A percentile compares a stretch with the other conserved stretches of the same genome.
These are phyloP conservation scores for Seriola dumerili DNA, from an alignment of 2,113 vertebrate genomes.

Conservation along the genomic window DNA sequence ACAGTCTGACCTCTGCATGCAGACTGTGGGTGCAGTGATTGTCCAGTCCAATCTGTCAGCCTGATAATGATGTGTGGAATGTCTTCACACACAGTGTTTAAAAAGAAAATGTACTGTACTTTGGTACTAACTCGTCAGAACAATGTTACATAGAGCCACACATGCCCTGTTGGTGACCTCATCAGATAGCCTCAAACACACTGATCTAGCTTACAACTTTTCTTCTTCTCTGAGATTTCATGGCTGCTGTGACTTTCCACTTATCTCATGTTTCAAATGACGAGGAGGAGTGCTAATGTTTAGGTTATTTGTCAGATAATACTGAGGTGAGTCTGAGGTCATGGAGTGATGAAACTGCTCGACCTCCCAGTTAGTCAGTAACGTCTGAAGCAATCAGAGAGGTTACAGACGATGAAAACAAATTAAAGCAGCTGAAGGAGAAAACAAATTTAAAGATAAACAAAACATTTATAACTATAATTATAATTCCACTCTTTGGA, in stretches of 20 bases:
- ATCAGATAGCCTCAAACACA: background rate
- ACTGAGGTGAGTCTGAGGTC: constrained; percentile 57
- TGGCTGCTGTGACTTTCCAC: constrained; percentile 29
- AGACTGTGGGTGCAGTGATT: constrained; percentile 26
- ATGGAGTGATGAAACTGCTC: constrained; percentile 37
- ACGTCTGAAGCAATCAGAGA: constrained; percentile 50
- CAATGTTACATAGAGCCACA: constrained; percentile 11
- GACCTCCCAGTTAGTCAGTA: constrained; percentile 26
- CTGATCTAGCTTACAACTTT: background rate
- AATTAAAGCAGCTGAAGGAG: background rate
- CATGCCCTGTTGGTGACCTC: constrained; percentile 10
- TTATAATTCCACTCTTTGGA: background rate
- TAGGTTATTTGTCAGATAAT: constrained; percentile 50
- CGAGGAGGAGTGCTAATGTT: constrained; percentile 22
- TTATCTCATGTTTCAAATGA: constrained; percentile 33
- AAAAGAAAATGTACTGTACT: constrained; percentile 40
- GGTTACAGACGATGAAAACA: background rate
- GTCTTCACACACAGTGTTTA: background rate
- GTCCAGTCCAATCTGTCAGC: constrained; percentile 20
- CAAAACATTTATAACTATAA: background rate
- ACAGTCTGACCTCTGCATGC: constrained; percentile 11
- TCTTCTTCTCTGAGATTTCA: background rate
- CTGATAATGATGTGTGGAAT: constrained; percentile 37
- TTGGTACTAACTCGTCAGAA: constrained; percentile 8
- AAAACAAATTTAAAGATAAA: background rate